Percentiles rank a stretch among this genome's conserved stretches.
These are phyloP conservation scores for Ridgeia piscesae DNA, from an alignment of 1,140 invertebrate genomes.

Conservation along the genomic window DNA sequence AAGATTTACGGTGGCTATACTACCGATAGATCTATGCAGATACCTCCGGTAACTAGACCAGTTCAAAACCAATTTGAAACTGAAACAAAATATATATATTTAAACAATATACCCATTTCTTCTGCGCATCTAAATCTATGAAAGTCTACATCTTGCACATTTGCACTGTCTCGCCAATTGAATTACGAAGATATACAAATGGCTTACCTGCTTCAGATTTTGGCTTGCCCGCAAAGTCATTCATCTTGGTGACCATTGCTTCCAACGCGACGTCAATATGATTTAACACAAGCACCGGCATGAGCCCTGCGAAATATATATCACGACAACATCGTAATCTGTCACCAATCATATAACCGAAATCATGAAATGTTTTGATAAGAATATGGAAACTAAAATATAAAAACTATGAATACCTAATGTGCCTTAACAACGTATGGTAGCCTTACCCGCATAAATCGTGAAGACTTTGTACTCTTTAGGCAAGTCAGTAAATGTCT, in stretches of 20 bases:
- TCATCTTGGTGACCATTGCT: not conserved
- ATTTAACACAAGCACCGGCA: not conserved
- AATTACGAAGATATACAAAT: not conserved
- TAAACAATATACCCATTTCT: no score
- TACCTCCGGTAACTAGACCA: no score
- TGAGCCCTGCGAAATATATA: not conserved
- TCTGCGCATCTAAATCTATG: no score
- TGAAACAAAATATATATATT: no score
- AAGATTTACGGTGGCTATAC: no score
- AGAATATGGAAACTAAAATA: not conserved
- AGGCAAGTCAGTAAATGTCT: not conserved
- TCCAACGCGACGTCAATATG: constrained; percentile 7
- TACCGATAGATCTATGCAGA: no score
- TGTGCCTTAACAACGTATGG: not conserved
- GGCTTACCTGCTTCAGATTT: not conserved
- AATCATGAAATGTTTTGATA: not conserved
- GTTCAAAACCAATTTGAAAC: no score
- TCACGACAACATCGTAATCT: not conserved
- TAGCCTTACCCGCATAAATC: not conserved
- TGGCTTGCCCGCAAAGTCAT: constrained; percentile 8
- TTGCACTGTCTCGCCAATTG: no score
- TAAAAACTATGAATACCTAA: no score
- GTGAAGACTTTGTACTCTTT: constrained; percentile 10
- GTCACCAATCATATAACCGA: not conserved
- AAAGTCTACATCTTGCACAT: not conserved